Conservation (phyloP, 2,113 vertebrate genomes). For the Okapia johnstoni region DNA sequence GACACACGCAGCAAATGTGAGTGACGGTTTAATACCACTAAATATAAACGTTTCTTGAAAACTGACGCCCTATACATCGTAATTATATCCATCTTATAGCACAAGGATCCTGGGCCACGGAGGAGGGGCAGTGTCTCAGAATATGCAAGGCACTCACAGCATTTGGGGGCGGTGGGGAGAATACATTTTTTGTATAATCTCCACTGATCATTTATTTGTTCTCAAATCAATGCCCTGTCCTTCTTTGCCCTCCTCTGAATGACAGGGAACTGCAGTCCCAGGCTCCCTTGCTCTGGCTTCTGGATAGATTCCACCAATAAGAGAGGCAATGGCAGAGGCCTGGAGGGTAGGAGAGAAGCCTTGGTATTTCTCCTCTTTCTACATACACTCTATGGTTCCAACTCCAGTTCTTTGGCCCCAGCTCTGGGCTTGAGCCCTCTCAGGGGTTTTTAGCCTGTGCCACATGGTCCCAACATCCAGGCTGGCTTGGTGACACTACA, state of each 20-base stretch:
- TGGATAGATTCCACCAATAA: background rate
- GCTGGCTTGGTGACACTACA: background rate
- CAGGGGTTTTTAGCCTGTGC: background rate
- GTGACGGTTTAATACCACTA: background rate
- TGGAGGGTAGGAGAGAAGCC: background rate
- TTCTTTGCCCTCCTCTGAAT: background rate
- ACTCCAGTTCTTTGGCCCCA: background rate
- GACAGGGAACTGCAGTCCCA: background rate
- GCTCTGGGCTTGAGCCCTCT: background rate
- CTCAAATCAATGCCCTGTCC: background rate
- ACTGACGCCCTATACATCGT: background rate
- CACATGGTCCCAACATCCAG: too few relatives aligned
- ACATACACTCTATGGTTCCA: background rate
- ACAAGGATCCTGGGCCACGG: background rate
- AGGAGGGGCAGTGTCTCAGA: background rate
- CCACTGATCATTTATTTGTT: background rate
- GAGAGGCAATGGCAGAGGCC: background rate
- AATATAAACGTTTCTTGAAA: conserved; percentile 2
- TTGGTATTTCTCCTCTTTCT: background rate
- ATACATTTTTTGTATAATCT: background rate
- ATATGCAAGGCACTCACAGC: background rate
- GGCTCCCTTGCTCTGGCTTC: background rate
- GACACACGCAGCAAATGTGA: background rate
- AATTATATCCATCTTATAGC: conserved; percentile 4
- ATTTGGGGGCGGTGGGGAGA: background rate